Conservation (phyloP, 1,140 invertebrate species). For the Chrysomallon squamiferum region DNA sequence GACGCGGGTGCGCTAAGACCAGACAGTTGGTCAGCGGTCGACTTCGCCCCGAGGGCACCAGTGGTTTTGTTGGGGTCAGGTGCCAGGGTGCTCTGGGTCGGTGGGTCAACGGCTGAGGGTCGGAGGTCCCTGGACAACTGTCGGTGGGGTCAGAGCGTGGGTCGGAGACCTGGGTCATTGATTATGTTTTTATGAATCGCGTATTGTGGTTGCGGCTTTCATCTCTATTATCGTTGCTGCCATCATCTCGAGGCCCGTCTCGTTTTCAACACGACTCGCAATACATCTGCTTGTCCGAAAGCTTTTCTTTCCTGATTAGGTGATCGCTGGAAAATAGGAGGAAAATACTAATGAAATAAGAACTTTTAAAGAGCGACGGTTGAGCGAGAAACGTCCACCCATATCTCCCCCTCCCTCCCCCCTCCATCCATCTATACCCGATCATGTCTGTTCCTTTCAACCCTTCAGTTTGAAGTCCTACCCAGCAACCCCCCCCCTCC, state of each 20-base stretch:
- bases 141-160: constrained; percentile 16
- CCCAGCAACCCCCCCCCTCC: not conserved
- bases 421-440: no score
- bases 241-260: constrained; percentile 2
- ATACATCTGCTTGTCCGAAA: constrained; percentile 15
- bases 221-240: constrained; percentile 15
- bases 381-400: not conserved
- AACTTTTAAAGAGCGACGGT: not conserved
- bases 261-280: not conserved
- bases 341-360: constrained; percentile 18
- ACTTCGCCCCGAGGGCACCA: not conserved
- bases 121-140: constrained; percentile 17
- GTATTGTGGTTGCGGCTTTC: constrained; percentile 17
- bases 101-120: constrained; percentile 14
- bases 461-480: not conserved
- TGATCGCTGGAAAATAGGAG: constrained; percentile 6
- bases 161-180: constrained; percentile 8
- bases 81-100: constrained; percentile 17
- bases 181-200: constrained; percentile 32
- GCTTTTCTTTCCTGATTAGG: not conserved
- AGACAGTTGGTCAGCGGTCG: constrained; percentile 1
- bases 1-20: not conserved
- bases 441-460: no score
- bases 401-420: not conserved
- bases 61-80: constrained; percentile 26